Percentiles rank a stretch among this genome's conserved stretches.
Evolutionary conservation across 2,888 invertebrate species (phyloP).

Genomic region (Tolmerus cingulatus): DNA sequence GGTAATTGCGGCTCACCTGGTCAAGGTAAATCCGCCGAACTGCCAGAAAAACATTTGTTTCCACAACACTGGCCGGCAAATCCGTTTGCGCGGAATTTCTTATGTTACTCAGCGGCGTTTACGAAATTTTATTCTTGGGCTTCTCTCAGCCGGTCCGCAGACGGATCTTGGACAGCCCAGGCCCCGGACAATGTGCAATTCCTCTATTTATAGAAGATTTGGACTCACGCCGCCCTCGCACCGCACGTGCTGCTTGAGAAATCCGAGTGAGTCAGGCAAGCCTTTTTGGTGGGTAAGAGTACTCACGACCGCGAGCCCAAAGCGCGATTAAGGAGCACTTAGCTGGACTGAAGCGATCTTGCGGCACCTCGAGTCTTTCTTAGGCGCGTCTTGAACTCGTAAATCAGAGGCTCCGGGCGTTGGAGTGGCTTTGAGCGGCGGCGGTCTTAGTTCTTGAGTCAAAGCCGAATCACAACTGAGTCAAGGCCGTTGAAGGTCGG

Average conservation of each 20-base stretch:
- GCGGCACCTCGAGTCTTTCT: background rate
- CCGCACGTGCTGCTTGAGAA: background rate
- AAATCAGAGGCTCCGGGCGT: background rate
- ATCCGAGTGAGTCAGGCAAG: background rate
- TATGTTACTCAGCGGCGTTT: background rate
- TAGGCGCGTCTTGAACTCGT: background rate
- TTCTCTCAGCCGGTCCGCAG: background rate
- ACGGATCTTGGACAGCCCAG: background rate
- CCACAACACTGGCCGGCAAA: background rate
- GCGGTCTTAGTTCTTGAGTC: background rate
- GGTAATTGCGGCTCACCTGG: conserved; percentile 24
- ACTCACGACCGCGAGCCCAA: background rate
- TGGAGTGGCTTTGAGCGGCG: background rate
- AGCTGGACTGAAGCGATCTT: background rate
- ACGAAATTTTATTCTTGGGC: conserved; percentile 4
- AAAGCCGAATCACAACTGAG: conserved; percentile 9
- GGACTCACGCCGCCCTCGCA: background rate
- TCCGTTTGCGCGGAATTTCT: background rate
- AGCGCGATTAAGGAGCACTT: background rate
- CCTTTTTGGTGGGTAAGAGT: background rate
- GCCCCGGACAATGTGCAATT: background rate
- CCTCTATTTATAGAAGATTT: background rate
- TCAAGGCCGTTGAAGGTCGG: conserved; percentile 39
- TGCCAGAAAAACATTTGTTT: background rate
- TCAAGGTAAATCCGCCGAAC: conserved; percentile 11